phyloP scores from a whole-genome alignment of 2,797 vertebrate genomes.

The Tadarida brasiliensis region DNA sequence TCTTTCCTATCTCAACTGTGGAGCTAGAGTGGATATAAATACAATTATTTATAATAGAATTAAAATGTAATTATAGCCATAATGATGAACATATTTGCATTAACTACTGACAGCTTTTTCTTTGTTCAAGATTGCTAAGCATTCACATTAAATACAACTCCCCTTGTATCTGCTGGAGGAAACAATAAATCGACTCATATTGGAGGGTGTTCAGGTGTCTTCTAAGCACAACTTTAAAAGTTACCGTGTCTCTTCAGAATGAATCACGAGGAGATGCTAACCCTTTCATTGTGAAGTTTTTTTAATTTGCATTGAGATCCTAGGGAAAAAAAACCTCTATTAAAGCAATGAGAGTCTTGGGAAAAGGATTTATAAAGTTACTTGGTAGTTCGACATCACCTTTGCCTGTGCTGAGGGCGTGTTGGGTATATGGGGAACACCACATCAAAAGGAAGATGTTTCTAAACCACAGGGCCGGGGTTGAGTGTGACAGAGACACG shows the following conservation, averaged over 20 bases:
- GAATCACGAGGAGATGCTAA: not conserved
- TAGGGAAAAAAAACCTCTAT: not conserved
- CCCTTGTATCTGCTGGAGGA: not conserved
- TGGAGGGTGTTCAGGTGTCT: not conserved
- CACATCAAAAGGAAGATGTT: not conserved
- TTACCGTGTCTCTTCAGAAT: not conserved
- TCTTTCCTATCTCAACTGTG: not conserved
- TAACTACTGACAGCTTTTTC: not conserved
- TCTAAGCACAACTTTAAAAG: not conserved
- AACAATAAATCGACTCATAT: not conserved
- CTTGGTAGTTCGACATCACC: not conserved
- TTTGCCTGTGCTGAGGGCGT: not conserved
- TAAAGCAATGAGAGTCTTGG: not conserved
- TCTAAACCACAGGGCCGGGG: not conserved
- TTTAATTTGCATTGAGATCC: slow-evolving; percentile 2
- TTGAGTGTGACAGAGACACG: not conserved
- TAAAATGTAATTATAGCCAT: not conserved
- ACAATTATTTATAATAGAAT: not conserved
- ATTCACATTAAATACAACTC: not conserved
- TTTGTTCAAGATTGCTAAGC: not conserved
- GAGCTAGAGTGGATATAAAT: not conserved
- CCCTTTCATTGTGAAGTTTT: not conserved
- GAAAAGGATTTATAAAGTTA: not conserved
- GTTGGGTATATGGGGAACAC: not conserved
- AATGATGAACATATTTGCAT: not conserved